Percentiles rank a stretch among this genome's conserved stretches.
phyloP scores from a whole-genome alignment of 1,140 invertebrate genomes.

The Leptinotarsa lineolata region DNA sequence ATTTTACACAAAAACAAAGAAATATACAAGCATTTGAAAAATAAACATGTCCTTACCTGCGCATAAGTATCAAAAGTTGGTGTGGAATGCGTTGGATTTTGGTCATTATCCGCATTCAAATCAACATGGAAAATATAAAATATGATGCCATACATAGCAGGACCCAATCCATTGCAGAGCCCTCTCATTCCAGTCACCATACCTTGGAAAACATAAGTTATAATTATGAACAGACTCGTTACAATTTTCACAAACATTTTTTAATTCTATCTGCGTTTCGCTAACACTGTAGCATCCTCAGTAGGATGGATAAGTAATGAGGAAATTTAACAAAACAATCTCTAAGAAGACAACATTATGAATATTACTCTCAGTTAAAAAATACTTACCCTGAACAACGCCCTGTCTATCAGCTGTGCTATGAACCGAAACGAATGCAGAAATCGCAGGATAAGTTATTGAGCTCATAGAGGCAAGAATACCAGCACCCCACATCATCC shows the following conservation, averaged over 20 bases:
- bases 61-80: slow-evolving; percentile 59
- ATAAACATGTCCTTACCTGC: slow-evolving; percentile 55
- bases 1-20: not conserved
- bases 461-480: slow-evolving; percentile 92
- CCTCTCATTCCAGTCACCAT: slow-evolving; percentile 97
- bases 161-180: slow-evolving; percentile 90
- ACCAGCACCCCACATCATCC: slow-evolving; percentile 99
- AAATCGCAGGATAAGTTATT: slow-evolving; percentile 98
- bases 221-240: too few relatives aligned
- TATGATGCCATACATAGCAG: slow-evolving; percentile 96
- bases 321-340: too few relatives aligned
- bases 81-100: slow-evolving; percentile 67
- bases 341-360: too few relatives aligned
- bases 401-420: slow-evolving; percentile 96
- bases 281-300: too few relatives aligned
- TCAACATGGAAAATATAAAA: slow-evolving; percentile 99
- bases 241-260: too few relatives aligned
- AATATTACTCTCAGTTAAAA: not conserved
- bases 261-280: too few relatives aligned
- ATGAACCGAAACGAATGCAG: slow-evolving; percentile 96
- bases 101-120: slow-evolving; percentile 72
- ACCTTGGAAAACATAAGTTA: slow-evolving; percentile 54
- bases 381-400: slow-evolving; percentile 79
- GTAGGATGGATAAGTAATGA: too few relatives aligned
- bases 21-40: not conserved